These are phyloP conservation scores for Heliconius sara DNA, from an alignment of 2,888 invertebrate genomes.

Conservation along the genomic window DNA sequence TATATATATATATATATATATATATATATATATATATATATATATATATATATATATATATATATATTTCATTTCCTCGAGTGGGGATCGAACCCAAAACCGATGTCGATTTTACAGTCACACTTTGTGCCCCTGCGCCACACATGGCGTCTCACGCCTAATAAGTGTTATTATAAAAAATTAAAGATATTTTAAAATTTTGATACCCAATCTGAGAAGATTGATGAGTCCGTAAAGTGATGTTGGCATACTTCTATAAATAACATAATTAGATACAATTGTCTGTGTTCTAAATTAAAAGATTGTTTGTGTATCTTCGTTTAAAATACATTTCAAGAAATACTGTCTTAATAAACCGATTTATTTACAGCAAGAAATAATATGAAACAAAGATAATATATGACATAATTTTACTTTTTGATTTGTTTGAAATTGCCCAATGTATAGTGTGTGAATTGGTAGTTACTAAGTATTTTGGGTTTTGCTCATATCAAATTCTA, in stretches of 20 bases:
- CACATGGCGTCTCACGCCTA: no score
- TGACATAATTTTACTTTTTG: background rate
- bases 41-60: no score
- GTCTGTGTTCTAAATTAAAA: conserved; percentile 11
- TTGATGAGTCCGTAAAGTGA: background rate
- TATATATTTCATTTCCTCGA: no score
- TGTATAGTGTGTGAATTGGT: background rate
- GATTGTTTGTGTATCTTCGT: background rate
- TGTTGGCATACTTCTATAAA: background rate
- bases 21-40: no score
- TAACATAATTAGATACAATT: background rate
- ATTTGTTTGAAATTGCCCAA: no score
- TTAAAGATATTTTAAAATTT: background rate
- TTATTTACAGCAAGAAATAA: background rate
- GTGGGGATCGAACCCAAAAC: no score
- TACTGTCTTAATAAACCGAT: background rate
- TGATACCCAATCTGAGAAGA: background rate
- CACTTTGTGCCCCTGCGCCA: no score
- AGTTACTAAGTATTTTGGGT: no score
- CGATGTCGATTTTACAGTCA: no score
- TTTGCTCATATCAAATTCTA: no score
- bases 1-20: no score
- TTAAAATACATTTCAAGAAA: background rate
- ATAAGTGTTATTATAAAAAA: no score
- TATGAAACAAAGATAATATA: background rate